Conservation (phyloP, 2,888 invertebrate species). For the Venusia cambrica region DNA sequence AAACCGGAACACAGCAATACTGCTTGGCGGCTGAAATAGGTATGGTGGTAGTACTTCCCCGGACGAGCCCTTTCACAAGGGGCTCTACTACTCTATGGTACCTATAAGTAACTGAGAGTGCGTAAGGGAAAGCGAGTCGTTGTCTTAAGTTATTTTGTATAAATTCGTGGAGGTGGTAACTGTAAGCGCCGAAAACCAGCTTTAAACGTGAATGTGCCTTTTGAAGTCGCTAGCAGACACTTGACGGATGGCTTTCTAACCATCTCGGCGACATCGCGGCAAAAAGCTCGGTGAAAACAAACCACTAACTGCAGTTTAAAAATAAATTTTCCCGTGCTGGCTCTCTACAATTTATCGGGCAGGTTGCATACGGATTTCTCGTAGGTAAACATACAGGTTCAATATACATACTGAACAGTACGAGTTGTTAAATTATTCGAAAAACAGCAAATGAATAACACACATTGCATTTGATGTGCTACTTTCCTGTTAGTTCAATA, state of each 20-base stretch:
- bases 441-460: conserved; percentile 1
- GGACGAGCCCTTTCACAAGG: too few relatives aligned
- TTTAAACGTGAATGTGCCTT: conserved; percentile 34
- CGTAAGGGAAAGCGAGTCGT: too few relatives aligned
- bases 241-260: conserved; percentile 78
- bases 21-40: too few relatives aligned
- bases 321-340: conserved; percentile 52
- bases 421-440: conserved; percentile 1
- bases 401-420: conserved; percentile 8
- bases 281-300: conserved; percentile 73
- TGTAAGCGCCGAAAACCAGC: not conserved
- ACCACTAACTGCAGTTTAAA: conserved; percentile 66
- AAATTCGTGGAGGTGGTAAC: too few relatives aligned
- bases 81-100: too few relatives aligned
- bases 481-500: conserved; percentile 1
- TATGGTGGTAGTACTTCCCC: too few relatives aligned
- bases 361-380: conserved; percentile 41
- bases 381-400: conserved; percentile 27
- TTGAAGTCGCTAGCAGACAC: conserved; percentile 66
- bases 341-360: conserved; percentile 41
- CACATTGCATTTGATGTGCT: conserved; percentile 1
- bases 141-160: too few relatives aligned
- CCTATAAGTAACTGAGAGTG: too few relatives aligned
- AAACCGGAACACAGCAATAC: too few relatives aligned
- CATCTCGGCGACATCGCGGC: conserved; percentile 56